phyloP scores from a whole-genome alignment of 2,113 vertebrate genomes.

The Bolborhynchus lineola region DNA sequence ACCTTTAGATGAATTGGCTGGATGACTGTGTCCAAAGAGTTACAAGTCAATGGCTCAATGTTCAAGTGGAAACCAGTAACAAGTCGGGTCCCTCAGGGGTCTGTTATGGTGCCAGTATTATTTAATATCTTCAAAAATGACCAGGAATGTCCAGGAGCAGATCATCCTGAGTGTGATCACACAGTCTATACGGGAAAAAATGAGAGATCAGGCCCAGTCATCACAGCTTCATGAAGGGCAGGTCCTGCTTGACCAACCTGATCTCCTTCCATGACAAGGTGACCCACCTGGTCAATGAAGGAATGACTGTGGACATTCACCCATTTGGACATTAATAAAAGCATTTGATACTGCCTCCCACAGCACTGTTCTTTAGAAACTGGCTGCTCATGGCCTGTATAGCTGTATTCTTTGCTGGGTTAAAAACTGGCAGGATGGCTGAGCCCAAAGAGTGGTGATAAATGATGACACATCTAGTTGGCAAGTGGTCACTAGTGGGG shows the following conservation, averaged over 20 bases:
- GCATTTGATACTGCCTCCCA: not conserved
- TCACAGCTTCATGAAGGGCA: not conserved
- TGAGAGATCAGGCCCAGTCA: not conserved
- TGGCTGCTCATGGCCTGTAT: not conserved
- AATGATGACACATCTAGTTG: not conserved
- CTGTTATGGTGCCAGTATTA: not conserved
- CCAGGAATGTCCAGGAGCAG: not conserved
- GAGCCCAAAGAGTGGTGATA: not conserved
- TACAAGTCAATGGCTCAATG: not conserved
- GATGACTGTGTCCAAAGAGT: not conserved
- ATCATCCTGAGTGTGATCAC: not conserved
- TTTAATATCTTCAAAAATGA: not conserved
- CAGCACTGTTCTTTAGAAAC: not conserved
- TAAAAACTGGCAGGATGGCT: not conserved
- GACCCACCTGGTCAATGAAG: not conserved
- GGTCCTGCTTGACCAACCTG: not conserved
- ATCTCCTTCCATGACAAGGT: not conserved
- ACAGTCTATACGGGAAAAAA: not conserved
- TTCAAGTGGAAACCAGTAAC: not conserved
- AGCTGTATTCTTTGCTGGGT: not conserved
- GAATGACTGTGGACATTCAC: not conserved
- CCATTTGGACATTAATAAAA: not conserved
- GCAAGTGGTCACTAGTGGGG: not conserved
- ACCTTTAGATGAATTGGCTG: no score
- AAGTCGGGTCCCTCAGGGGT: rapidly evolving